Evolutionary conservation across 2,888 invertebrate species (phyloP), one percentile per base, ranked within the genome.

Genomic region (Geophilus truncorum): DNA sequence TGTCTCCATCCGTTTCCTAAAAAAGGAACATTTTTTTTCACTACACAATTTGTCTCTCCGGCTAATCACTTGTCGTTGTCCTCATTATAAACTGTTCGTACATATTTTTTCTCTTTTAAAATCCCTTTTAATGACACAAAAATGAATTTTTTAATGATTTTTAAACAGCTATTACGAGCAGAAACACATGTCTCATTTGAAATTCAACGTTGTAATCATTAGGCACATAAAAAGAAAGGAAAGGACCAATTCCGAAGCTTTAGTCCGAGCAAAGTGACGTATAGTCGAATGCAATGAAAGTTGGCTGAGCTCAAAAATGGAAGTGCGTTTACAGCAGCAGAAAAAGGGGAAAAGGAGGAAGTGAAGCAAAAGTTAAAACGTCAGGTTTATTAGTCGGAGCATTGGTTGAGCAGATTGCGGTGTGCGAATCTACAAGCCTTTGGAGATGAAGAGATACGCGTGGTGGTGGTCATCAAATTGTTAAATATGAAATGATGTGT

Each of bases 301-400:
- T 70, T 70, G 70, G 70, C 70, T 70, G 70, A 23, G 70, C 70
- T 70, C 70, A 70, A 70, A 70, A 70, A 70, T 70, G 28, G 70
- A 70, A 70, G 25, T 70, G 70, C 70, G 28, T 70, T 70, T 70
- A 70, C 70, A 70, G 70, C n/a, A 70, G 70, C 25, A 70, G 70
- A 28, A 70, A 70, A 70, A 10, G 70, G n/a, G n/a, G 70, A 70
- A 70, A 70, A 70, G 28, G 23, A n/a, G 28, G 70, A 70, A 70
- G 70, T 70, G 70, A 70, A 70, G 70, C 70, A 70, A 70, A 70
- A 70, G 70, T 70, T 70, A 70, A n/a, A 70, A 70, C 70, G 70
- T 70, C 70, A 70, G 70, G 70, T 70, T 70, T 70, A 70, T 70
- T 70, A 70, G 70, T 70, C 70, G 1, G 70, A n/a, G 70, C 70